A percentile compares a stretch with the other conserved stretches of the same genome.
Evolutionary conservation across 2,113 vertebrate genomes (phyloP).

Genomic region (Clarias batrachus): DNA sequence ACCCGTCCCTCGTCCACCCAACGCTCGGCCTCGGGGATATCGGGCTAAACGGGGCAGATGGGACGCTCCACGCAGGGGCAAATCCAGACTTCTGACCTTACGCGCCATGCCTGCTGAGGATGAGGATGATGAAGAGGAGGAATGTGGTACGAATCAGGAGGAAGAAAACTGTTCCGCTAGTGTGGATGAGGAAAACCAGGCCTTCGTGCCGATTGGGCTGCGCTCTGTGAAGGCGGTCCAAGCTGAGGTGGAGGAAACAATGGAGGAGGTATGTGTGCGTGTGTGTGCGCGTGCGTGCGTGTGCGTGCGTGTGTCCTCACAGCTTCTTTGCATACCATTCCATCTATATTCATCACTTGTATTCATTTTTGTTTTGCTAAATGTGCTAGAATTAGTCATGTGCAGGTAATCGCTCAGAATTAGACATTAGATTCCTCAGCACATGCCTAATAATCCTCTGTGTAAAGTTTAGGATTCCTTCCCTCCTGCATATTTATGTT

Average conservation of each 20-base stretch:
- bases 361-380: not conserved
- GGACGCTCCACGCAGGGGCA: constrained; percentile 63
- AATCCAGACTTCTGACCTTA: constrained; percentile 80
- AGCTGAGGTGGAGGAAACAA: constrained; percentile 82
- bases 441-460: not conserved
- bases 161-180: constrained; percentile 66
- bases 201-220: constrained; percentile 84
- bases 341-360: not conserved
- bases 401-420: not conserved
- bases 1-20: constrained; percentile 40
- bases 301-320: constrained; percentile 59
- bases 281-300: not conserved
- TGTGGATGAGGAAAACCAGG: constrained; percentile 77
- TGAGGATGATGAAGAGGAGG: constrained; percentile 50
- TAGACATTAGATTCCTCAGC: not conserved
- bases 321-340: not conserved
- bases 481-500: constrained; percentile 15
- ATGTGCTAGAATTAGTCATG: not conserved
- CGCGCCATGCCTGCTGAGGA: constrained; percentile 78
- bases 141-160: constrained; percentile 52
- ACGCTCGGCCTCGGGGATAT: constrained; percentile 38
- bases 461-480: not conserved
- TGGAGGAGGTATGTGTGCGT: constrained; percentile 83
- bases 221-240: constrained; percentile 75
- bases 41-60: constrained; percentile 35